Percentiles rank a stretch among this genome's conserved stretches.
phyloP scores from a whole-genome alignment of 2,797 vertebrate genomes.

The Lutjanus campechanus region DNA sequence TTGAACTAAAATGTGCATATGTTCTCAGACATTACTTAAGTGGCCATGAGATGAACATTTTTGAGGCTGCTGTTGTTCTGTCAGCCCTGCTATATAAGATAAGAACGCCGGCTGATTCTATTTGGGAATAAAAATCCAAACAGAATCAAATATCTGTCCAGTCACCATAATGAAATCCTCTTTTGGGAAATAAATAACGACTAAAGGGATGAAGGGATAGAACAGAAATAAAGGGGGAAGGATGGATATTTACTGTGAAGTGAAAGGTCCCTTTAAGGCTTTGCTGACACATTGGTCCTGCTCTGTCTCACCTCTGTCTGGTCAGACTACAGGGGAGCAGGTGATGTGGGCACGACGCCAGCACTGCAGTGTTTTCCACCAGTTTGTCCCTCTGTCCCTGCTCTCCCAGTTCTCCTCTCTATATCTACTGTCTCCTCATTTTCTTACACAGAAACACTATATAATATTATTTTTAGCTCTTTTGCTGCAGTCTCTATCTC shows the following conservation, averaged over 20 bases:
- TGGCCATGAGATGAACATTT: not conserved
- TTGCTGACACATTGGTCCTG: constrained; percentile 7
- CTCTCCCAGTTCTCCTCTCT: not conserved
- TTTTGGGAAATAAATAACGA: not conserved
- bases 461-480: not conserved
- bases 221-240: not conserved
- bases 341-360: constrained; percentile 48
- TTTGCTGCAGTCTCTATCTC: not conserved
- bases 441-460: not conserved
- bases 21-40: not conserved
- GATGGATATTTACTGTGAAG: not conserved
- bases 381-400: not conserved
- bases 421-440: not conserved
- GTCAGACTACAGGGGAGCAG: constrained; percentile 27
- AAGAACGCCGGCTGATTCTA: not conserved
- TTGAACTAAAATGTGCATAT: not conserved
- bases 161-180: not conserved
- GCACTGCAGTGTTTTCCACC: constrained; percentile 54
- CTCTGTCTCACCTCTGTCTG: constrained; percentile 36
- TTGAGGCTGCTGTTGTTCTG: not conserved
- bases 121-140: not conserved
- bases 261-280: constrained; percentile 12
- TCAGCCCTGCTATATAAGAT: not conserved
- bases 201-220: not conserved
- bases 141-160: not conserved